A percentile compares a stretch with the other conserved stretches of the same genome.
These are phyloP conservation scores for Nasua narica DNA, from an alignment of 2,797 vertebrate genomes.

Conservation along the genomic window DNA sequence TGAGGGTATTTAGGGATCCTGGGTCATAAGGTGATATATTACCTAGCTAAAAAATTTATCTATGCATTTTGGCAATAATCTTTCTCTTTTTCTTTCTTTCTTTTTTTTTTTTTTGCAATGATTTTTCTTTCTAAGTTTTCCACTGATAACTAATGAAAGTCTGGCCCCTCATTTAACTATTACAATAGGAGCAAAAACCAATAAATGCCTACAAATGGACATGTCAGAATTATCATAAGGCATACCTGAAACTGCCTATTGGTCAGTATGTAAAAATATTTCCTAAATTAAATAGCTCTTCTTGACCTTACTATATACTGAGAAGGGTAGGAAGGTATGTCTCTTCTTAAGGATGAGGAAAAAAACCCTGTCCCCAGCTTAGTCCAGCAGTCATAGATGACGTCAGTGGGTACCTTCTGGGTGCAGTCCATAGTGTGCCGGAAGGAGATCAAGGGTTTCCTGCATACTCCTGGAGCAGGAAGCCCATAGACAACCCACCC, in stretches of 20 bases:
- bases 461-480: neutral
- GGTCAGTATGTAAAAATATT: neutral
- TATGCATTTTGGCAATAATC: constrained; percentile 17
- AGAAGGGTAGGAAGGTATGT: neutral
- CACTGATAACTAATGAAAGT: constrained; percentile 1
- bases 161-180: neutral
- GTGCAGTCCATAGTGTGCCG: neutral
- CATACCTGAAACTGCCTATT: neutral
- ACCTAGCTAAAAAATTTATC: neutral
- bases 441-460: neutral
- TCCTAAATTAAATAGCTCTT: neutral
- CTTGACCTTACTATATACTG: neutral
- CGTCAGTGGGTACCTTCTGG: neutral
- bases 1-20: neutral
- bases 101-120: neutral
- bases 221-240: neutral
- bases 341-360: neutral
- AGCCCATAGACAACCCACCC: neutral
- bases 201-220: neutral
- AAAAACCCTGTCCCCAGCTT: neutral
- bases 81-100: neutral
- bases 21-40: neutral
- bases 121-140: constrained; percentile 13
- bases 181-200: neutral
- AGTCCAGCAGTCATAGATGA: neutral